Evolutionary conservation across 30 jellyfish, hydroid and myxozoan species (phyloP), one percentile per base, ranked within the genome.

Genomic region (Hydractinia symbiolongicarpus): DNA sequence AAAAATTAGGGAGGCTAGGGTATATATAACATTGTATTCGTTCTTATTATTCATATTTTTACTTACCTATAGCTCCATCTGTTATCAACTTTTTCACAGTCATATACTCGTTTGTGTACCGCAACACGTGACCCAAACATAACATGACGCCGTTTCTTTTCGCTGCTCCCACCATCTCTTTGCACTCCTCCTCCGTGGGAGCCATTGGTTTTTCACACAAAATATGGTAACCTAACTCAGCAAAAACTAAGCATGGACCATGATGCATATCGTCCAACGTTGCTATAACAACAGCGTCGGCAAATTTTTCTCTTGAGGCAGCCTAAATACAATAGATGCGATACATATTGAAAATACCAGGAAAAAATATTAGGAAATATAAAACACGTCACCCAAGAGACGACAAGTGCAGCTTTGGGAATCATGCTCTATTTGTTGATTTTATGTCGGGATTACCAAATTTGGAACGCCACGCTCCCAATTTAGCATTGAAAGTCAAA

Each of bases 211-310:
- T 86, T 68, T 90, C 95, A 40, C 89, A 78, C 72, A 90, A 85
- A 16, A 90, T 86, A 55, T 90, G 95, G 64, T 90, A 90, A 21
- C 95, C 97, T 21, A 73, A 81, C 40, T 86, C 76, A 30, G 96
- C 95, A 82, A 86, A 90, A 50, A 96, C 97, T 21, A 90, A 72
- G 66, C 85, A 64, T 50, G 95, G 95, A 5, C 86, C 97, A 53
- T 79, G 81, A 69, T 90, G 97, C 73, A 81, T 66, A 68, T 86
- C 80, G 56, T 83, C 97, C 44, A 82, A 68, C 4, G 95, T 83
- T n/a, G 91, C 94, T 53, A 90, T 86, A 21, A 90, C 89, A 61
- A 90, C 97, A 30, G 97, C 97, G 86, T 90, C 97, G 44, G 97
- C 97, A 86, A 90, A 90, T 67, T 86, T 90, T 7, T 86, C 92